A percentile compares a stretch with the other conserved stretches of the same genome.
Conservation (phyloP, 2,797 vertebrate species). For the Onychomys arenicola region DNA sequence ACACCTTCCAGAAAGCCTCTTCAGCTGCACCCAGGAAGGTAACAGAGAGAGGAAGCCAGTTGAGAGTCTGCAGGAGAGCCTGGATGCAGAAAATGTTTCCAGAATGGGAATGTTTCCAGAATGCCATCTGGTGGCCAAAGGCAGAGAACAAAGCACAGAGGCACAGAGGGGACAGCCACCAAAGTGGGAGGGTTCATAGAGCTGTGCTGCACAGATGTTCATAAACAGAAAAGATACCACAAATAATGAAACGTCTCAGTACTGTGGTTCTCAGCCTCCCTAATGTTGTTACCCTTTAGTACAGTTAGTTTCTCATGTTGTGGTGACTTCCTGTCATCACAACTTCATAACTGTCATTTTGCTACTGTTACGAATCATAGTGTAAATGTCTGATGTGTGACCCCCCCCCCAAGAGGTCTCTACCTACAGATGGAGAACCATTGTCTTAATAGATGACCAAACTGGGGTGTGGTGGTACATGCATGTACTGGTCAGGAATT, state of each 20-base stretch:
- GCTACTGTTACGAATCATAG: not conserved
- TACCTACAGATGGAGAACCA: not conserved
- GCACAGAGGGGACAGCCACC: not conserved
- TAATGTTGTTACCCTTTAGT: not conserved
- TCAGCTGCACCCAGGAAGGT: not conserved
- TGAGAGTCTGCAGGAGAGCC: constrained; percentile 1
- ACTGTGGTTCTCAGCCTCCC: not conserved
- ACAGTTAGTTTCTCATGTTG: not conserved
- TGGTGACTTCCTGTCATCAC: not conserved
- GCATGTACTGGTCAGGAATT: not conserved
- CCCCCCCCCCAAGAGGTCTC: not conserved
- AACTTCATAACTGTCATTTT: not conserved
- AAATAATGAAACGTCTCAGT: not conserved
- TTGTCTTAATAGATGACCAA: not conserved
- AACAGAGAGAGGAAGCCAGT: not conserved
- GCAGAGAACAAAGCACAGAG: constrained; percentile 23
- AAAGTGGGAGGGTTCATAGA: not conserved
- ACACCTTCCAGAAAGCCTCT: constrained; percentile 9
- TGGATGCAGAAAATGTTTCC: constrained; percentile 9
- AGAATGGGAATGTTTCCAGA: constrained; percentile 59
- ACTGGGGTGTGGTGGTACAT: not conserved
- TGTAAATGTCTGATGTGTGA: not conserved
- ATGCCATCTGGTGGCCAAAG: constrained; percentile 81
- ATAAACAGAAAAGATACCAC: not conserved
- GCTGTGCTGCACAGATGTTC: not conserved